Conservation (phyloP, 1,140 invertebrate genomes). For the Harlomillsia oculata region DNA sequence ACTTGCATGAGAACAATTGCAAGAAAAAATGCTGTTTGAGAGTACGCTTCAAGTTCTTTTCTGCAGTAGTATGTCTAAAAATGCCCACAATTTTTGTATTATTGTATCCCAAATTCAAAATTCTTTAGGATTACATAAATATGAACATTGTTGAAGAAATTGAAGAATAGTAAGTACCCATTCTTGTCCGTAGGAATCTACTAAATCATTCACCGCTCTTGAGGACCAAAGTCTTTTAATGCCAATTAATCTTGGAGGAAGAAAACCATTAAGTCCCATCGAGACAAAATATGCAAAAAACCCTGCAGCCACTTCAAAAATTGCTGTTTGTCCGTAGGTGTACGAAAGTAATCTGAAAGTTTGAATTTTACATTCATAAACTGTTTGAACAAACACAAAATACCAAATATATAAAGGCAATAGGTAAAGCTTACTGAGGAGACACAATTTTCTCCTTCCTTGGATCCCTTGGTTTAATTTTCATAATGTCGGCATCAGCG, state of each 20-base stretch:
- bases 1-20: conserved; percentile 62
- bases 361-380: background rate
- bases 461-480: conserved; percentile 56
- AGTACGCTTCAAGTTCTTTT: conserved; percentile 12
- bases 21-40: conserved; percentile 58
- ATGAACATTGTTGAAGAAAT: background rate
- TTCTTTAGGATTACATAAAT: background rate
- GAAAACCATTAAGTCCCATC: conserved; percentile 50
- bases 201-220: conserved; percentile 21
- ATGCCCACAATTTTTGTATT: background rate
- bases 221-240: conserved; percentile 17
- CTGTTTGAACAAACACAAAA: no score
- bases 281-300: conserved; percentile 48
- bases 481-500: conserved; percentile 62
- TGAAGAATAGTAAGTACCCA: conserved; percentile 11
- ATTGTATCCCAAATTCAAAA: background rate
- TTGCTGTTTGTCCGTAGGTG: conserved; percentile 43
- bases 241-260: conserved; percentile 42
- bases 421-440: conserved; percentile 42
- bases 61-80: conserved; percentile 5
- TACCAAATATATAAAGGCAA: conserved; percentile 35
- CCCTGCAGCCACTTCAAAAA: conserved; percentile 43
- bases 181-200: conserved; percentile 30
- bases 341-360: conserved; percentile 21
- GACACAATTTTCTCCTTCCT: conserved; percentile 56